A percentile compares a stretch with the other conserved stretches of the same genome.
phyloP scores from a whole-genome alignment of 2,797 vertebrate species.

The Lophotriccus pileatus region DNA sequence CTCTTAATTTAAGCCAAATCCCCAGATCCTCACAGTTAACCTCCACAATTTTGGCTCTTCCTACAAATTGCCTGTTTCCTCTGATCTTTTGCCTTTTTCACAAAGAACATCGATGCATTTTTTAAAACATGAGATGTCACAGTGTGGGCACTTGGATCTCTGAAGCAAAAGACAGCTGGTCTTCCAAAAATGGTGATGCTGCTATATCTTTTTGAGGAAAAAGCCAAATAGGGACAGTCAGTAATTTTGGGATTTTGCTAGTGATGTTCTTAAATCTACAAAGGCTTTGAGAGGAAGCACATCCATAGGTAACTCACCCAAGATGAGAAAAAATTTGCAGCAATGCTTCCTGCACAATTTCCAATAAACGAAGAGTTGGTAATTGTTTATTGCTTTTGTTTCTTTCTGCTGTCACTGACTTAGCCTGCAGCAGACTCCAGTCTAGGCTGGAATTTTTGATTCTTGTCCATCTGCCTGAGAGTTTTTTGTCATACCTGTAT shows the following conservation, averaged over 20 bases:
- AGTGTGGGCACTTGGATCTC: not conserved
- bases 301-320: not conserved
- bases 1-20: not conserved
- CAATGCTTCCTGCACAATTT: not conserved
- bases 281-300: not conserved
- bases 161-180: not conserved
- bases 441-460: not conserved
- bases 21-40: not conserved
- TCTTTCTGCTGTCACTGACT: not conserved
- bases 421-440: not conserved
- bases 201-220: not conserved
- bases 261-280: not conserved
- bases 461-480: not conserved
- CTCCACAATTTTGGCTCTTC: not conserved
- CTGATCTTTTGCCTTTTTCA: not conserved
- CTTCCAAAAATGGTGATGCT: not conserved
- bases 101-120: not conserved
- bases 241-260: not conserved
- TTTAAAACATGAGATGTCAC: not conserved
- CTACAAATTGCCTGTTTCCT: not conserved
- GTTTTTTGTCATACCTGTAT: not conserved
- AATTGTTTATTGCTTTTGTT: not conserved
- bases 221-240: not conserved
- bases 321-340: not conserved
- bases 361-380: not conserved